Evolutionary conservation across 2,797 vertebrate species (phyloP).

Genomic region (Spheniscus humboldti): DNA sequence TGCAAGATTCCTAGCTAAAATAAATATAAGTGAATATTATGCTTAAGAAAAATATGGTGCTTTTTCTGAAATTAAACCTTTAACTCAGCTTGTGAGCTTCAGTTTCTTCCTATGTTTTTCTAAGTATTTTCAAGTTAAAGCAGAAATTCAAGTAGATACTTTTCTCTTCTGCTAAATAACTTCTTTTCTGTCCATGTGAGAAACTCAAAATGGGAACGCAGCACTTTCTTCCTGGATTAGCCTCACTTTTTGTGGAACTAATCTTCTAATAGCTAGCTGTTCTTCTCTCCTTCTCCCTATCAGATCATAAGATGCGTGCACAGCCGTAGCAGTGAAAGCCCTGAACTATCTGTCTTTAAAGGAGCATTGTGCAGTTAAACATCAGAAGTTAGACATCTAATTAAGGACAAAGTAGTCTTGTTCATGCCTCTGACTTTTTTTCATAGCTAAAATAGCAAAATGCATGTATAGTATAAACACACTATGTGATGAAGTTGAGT

Average conservation of each 20-base stretch:
- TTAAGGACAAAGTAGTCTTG: not conserved
- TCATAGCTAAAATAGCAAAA: not conserved
- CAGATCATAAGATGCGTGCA: not conserved
- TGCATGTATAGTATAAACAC: rapidly evolving
- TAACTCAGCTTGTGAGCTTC: not conserved
- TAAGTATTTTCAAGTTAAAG: not conserved
- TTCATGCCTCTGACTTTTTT: not conserved
- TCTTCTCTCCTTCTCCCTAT: not conserved
- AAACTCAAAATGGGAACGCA: not conserved
- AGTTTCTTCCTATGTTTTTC: not conserved
- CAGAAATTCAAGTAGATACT: not conserved
- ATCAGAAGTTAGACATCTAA: not conserved
- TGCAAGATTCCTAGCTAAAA: not conserved
- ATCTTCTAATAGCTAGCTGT: not conserved
- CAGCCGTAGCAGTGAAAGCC: not conserved
- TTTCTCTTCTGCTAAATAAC: not conserved
- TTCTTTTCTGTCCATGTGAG: not conserved
- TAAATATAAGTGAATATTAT: not conserved
- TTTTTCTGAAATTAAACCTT: not conserved
- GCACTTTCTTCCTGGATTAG: not conserved
- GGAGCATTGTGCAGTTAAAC: not conserved
- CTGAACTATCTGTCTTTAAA: not conserved
- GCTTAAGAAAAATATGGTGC: not conserved
- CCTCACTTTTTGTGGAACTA: not conserved
- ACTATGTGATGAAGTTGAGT: not conserved